Base-by-base conservation (phyloP, 2,797 vertebrate genomes). In the Acanthis flammea region DNA sequence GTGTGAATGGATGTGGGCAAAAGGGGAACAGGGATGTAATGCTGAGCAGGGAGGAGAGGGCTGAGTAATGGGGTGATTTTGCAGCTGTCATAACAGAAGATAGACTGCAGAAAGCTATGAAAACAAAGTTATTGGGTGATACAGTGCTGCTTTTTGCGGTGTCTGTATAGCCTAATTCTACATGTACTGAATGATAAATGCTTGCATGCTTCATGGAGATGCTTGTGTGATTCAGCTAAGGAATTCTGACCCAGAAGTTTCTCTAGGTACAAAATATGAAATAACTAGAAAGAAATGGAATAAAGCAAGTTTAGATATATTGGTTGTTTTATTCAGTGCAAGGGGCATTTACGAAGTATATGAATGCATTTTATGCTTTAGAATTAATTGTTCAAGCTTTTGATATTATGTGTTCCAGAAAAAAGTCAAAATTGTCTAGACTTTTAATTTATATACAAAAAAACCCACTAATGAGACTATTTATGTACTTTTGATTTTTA, bases 51-150 rank as follows among this genome's bases (percentile, higher is more conserved):
- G 83, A 90, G 55, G 37, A 92, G 79, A 86, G 30, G 28, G 17
- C 80, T 90, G 92, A 95, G 83, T 90, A 88, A 93, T 94, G 60
- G 83, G 77, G 79, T 94, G 90, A 42, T 84, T 90, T 63, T 86
- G 73, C 83, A 86, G 74, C 83, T 94, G 90, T 94, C 77, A 86
- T 86, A 93, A 90, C 79, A 94, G 65, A 61, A 95, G 86, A 93
- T 94, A 66, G 2, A 22, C 45, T 80, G 79, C 47, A 33, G 28
- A 54, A 91, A 83, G 54, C 58, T 86, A 31, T 25, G 62, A 77
- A 74, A 91, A 82, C 48, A 17, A 75, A 86, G 42, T 66, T 61
- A 53, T 19, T n/a, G 51, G 60, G 10, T 85, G 41, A 58, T 68
- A 67, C 13, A 33, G 25, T 12, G 15, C 51, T 83, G 28, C 14